phyloP scores from a whole-genome alignment of 2,888 invertebrate genomes.

The Caenorhabditis auriculariae region DNA sequence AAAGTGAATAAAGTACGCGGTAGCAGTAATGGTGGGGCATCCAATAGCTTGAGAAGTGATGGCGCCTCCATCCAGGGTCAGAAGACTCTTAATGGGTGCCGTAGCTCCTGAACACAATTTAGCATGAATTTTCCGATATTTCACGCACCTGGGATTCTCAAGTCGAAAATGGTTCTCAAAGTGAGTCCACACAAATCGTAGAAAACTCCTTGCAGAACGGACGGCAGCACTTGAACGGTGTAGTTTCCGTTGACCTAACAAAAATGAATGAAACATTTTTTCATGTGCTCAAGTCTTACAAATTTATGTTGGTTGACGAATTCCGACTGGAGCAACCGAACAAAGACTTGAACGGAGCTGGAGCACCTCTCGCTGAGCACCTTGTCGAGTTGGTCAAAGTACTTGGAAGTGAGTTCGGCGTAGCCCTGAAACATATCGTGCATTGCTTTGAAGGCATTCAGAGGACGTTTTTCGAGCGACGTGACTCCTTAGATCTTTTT shows the following conservation, averaged over 20 bases:
- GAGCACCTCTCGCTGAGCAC: conserved; percentile 88
- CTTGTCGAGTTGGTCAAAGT: conserved; percentile 72
- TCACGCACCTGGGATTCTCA: conserved; percentile 88
- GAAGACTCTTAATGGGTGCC: conserved; percentile 51
- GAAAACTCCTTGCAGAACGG: conserved; percentile 83
- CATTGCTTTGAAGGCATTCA: too few species aligned
- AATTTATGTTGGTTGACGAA: conserved; percentile 56
- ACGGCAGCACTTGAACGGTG: conserved; percentile 82
- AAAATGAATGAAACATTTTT: conserved; percentile 1
- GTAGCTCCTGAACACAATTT: conserved; percentile 63
- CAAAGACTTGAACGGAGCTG: conserved; percentile 90
- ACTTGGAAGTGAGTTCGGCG: conserved; percentile 46
- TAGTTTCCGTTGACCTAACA: conserved; percentile 75
- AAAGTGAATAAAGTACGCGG: conserved; percentile 2
- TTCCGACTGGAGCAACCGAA: conserved; percentile 81
- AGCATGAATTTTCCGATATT: conserved; percentile 65
- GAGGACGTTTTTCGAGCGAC: too few species aligned
- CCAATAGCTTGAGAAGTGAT: conserved; percentile 46
- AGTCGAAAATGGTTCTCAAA: conserved; percentile 85
- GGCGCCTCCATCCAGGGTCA: conserved; percentile 49
- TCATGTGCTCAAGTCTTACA: background rate
- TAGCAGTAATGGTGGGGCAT: conserved; percentile 33
- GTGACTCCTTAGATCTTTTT: too few species aligned
- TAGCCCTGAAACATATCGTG: conserved; percentile 41
- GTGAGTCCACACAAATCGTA: conserved; percentile 94